Base-by-base conservation (phyloP, 2,888 invertebrate species). In the Eurytoma californica region DNA sequence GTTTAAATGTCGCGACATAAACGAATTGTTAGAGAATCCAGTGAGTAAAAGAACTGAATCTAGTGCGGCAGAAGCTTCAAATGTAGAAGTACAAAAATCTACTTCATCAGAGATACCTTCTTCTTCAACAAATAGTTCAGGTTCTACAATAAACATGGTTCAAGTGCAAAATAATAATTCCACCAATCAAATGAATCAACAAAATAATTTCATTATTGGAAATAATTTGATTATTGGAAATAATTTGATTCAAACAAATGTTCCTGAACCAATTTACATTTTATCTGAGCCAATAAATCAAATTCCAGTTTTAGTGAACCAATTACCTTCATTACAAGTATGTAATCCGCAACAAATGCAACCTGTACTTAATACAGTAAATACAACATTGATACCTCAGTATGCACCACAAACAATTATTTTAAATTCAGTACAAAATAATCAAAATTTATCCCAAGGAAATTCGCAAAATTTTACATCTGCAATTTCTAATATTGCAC, bases 1-100 rank as follows among this genome's bases (percentile, higher is more conserved):
- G 9, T 55, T 77, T n/a, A 77, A 72, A 72, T 30, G 72, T 4
- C 58, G 77, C 14, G 28, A 77, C 20, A 68, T 73, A 30, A 74
- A 79, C 18, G 68, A 79, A 51, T 53, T 73, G 16, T 65, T 69
- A 28, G 49, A 69, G 28, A 73, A 79, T 5, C 72, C 70, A 49
- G 20, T 55, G 30, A 28, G 55, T 1, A 20, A 14, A 57, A 39
- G n/a, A 60, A 74, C 16, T 47, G 9, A n/a, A 47, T 20, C n/a
- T 63, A 39, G 24, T 49, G 5, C 18, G 13, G 68, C 28, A 67
- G 3, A 39, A 13, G 68, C 12, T 9, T 16, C 20, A 20, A 14
- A 3, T 14, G 3, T 16, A 55, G 18, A 55, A 55, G 24, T 73
- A 14, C 55, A n/a, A 39, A 28, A 2, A 30, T 3, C 16, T 2